Conservation (phyloP, 2,888 invertebrate species). For the Pteria penguin region DNA sequence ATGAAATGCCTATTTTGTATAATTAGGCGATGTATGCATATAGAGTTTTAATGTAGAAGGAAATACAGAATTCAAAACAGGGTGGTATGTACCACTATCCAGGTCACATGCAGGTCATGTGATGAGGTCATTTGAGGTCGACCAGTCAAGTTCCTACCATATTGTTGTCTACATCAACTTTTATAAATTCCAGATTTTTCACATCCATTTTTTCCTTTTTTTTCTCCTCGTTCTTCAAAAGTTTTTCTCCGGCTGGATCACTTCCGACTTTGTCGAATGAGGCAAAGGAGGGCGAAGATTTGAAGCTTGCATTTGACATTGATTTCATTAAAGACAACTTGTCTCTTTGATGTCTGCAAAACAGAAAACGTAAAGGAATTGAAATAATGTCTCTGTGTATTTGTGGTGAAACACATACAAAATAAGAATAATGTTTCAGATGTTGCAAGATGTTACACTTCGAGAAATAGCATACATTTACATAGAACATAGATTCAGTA, state of each 20-base stretch:
- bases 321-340: constrained; percentile 58
- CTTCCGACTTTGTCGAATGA: constrained; percentile 20
- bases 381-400: no score
- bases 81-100: constrained; percentile 15
- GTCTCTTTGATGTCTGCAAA: constrained; percentile 56
- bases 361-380: background rate
- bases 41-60: no score
- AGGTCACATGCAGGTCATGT: background rate
- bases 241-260: constrained; percentile 20
- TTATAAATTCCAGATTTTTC: constrained; percentile 68
- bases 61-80: no score
- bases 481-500: no score
- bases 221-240: constrained; percentile 22
- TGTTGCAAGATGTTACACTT: no score
- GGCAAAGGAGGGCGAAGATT: constrained; percentile 35
- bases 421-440: no score
- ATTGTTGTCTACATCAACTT: constrained; percentile 73
- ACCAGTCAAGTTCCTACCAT: constrained; percentile 56
- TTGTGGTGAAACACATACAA: no score
- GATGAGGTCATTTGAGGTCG: background rate
- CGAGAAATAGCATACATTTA: no score
- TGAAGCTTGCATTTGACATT: constrained; percentile 50
- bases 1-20: no score
- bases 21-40: no score
- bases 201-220: constrained; percentile 41